Evolutionary conservation across 2,888 invertebrate genomes (phyloP).

Genomic region (Napeogenes inachia): DNA sequence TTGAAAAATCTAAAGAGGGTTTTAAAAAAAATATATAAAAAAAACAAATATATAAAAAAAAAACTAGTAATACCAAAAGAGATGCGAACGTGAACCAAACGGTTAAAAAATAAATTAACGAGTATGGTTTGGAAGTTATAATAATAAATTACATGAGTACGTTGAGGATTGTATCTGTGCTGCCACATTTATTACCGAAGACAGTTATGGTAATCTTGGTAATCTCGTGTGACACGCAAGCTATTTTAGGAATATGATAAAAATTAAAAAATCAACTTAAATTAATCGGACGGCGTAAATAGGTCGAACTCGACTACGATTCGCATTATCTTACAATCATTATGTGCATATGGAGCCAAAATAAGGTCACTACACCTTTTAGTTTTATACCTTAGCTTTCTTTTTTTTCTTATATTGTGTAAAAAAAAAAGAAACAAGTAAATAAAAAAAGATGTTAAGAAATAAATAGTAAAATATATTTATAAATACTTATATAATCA

Average conservation of each 20-base stretch:
- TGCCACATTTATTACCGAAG: neutral
- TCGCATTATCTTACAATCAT: too few relatives aligned
- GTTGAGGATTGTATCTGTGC: neutral
- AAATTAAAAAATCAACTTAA: neutral
- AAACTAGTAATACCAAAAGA: neutral
- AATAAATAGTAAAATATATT: too few relatives aligned
- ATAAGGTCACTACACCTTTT: too few relatives aligned
- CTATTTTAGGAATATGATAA: conserved; percentile 1
- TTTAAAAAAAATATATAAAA: neutral
- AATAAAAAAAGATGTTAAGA: too few relatives aligned
- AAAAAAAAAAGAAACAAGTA: too few relatives aligned
- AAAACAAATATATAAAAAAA: neutral
- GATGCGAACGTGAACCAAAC: neutral
- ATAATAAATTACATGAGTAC: neutral
- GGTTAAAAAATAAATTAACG: neutral
- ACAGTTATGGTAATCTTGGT: conserved; percentile 6
- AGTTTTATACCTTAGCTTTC: too few relatives aligned
- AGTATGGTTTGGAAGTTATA: neutral
- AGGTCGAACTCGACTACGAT: too few relatives aligned
- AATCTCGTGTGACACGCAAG: conserved; percentile 4
- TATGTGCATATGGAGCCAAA: too few relatives aligned
- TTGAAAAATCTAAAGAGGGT: neutral
- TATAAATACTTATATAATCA: too few relatives aligned
- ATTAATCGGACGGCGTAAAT: neutral
- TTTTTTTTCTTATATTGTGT: too few relatives aligned